Evolutionary conservation across 2,888 invertebrate species (phyloP).

Genomic region (Globia sparganii): DNA sequence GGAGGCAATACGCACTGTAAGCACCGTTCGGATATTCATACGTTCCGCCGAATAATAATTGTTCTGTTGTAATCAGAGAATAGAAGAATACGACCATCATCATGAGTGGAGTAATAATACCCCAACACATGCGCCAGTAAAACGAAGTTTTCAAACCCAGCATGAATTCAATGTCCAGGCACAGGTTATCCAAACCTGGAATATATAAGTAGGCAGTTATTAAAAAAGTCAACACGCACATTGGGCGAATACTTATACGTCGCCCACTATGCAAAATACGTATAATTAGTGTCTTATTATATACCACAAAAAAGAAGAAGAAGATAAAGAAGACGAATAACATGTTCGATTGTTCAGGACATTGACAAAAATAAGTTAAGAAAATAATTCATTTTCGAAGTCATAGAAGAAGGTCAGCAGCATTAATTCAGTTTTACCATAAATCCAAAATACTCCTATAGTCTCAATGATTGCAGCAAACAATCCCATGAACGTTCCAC

Average conservation of each 20-base stretch:
- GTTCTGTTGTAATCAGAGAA: constrained; percentile 91
- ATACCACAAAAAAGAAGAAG: background rate
- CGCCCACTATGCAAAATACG: background rate
- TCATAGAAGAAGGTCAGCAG: background rate
- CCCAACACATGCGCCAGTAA: constrained; percentile 96
- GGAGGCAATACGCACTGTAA: constrained; percentile 88
- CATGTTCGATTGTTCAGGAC: background rate
- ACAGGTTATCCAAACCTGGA: constrained; percentile 85
- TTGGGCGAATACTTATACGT: too few relatives aligned
- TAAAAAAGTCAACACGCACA: background rate
- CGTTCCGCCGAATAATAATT: constrained; percentile 90
- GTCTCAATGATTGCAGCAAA: constrained; percentile 92
- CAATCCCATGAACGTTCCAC: constrained; percentile 94
- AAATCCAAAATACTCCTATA: constrained; percentile 94
- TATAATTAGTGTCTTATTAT: background rate
- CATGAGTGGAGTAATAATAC: constrained; percentile 92
- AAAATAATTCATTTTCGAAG: background rate
- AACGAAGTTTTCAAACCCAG: constrained; percentile 91
- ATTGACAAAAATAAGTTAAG: background rate
- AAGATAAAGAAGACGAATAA: too few relatives aligned
- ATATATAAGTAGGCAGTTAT: constrained; percentile 44
- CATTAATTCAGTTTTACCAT: constrained; percentile 87
- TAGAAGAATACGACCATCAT: constrained; percentile 94
- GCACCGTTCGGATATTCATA: constrained; percentile 91
- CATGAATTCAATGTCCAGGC: constrained; percentile 94